phyloP scores from a whole-genome alignment of 1,140 invertebrate species.

The Geopemphigus sp. region DNA sequence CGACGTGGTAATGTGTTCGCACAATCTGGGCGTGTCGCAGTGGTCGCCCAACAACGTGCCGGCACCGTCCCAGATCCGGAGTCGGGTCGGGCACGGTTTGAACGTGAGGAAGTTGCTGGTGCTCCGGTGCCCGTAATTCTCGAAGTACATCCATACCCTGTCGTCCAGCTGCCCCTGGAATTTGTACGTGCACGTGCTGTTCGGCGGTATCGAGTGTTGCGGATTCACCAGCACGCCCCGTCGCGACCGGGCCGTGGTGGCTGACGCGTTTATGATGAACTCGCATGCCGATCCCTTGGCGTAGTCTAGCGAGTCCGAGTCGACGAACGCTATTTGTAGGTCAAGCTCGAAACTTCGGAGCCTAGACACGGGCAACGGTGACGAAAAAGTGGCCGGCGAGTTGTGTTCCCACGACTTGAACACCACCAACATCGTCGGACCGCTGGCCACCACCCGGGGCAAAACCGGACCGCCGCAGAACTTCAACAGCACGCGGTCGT shows the following conservation, averaged over 20 bases:
- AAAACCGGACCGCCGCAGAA: constrained; percentile 84
- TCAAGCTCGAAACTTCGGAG: constrained; percentile 67
- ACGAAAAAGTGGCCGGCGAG: constrained; percentile 52
- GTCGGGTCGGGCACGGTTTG: constrained; percentile 59
- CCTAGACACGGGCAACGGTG: constrained; percentile 51
- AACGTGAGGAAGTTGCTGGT: constrained; percentile 40
- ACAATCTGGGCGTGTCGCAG: constrained; percentile 75
- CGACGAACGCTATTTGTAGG: constrained; percentile 80
- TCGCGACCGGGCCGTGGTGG: constrained; percentile 57
- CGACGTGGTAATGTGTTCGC: constrained; percentile 64
- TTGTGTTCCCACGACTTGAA: constrained; percentile 59
- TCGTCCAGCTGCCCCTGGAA: constrained; percentile 75
- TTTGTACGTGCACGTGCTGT: constrained; percentile 81
- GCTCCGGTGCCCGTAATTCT: constrained; percentile 70
- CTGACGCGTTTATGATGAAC: constrained; percentile 69
- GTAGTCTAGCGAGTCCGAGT: constrained; percentile 75
- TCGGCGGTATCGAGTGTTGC: constrained; percentile 77
- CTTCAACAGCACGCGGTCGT: constrained; percentile 77
- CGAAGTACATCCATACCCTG: constrained; percentile 82
- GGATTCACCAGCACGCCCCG: constrained; percentile 70
- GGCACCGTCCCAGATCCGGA: constrained; percentile 64
- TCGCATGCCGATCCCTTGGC: constrained; percentile 65
- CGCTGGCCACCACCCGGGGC: constrained; percentile 70
- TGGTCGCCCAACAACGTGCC: constrained; percentile 61
- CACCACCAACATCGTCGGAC: constrained; percentile 79